Evolutionary conservation across 2,888 invertebrate species (phyloP).

Genomic region (Beris chalybata): DNA sequence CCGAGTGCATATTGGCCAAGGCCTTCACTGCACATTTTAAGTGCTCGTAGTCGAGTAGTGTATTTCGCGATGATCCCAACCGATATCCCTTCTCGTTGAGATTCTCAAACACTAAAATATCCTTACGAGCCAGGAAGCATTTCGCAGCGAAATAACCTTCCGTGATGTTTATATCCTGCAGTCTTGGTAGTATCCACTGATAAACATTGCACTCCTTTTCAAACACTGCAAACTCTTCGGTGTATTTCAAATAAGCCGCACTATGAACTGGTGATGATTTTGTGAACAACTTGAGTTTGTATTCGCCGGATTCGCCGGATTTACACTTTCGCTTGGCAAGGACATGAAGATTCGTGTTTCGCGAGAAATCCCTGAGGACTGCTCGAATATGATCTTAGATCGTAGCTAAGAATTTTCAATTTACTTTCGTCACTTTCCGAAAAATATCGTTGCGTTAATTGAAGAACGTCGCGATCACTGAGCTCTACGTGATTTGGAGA

Average conservation of each 20-base stretch:
- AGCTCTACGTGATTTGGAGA: too few species aligned
- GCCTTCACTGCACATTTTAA: conserved; percentile 53
- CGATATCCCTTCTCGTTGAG: conserved; percentile 49
- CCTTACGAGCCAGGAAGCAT: conserved; percentile 54
- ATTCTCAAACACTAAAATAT: conserved; percentile 57
- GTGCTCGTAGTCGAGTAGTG: conserved; percentile 52
- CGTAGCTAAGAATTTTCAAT: conserved; percentile 5
- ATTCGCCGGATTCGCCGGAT: neutral
- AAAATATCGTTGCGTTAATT: neutral
- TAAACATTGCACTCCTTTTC: conserved; percentile 59
- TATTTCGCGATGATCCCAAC: conserved; percentile 48
- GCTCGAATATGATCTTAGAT: conserved; percentile 7
- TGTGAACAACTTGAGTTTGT: conserved; percentile 59
- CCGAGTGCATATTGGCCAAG: conserved; percentile 56
- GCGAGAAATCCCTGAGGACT: conserved; percentile 15
- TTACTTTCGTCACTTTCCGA: conserved; percentile 7
- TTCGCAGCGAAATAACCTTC: conserved; percentile 48
- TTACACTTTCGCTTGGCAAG: neutral
- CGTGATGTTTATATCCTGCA: conserved; percentile 47
- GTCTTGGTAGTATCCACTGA: conserved; percentile 52
- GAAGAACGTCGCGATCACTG: too few species aligned
- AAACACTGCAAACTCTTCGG: conserved; percentile 58
- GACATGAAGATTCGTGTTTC: conserved; percentile 8
- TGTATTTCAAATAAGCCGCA: conserved; percentile 57
- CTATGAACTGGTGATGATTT: conserved; percentile 63